Evolutionary conservation across 1,140 invertebrate genomes (phyloP), one percentile per base, ranked within the genome.

Genomic region (Atta cephalotes): DNA sequence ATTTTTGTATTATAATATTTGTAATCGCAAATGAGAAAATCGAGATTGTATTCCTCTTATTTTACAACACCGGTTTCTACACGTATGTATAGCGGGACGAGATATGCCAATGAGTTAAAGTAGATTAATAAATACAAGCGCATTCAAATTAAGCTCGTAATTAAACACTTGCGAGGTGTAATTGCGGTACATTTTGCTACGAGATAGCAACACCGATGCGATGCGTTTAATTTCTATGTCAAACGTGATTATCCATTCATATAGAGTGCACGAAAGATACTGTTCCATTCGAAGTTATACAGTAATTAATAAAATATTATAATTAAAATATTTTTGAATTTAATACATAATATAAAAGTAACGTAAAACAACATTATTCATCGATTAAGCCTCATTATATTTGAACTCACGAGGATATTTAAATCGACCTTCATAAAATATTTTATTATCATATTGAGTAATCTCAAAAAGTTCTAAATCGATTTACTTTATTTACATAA

Each of bases 61-160:
- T 82, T 74, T 31, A 25, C 45, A 74, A 76, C n/a, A 31, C 14
- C 18, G 9, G 3, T 62, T 84, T 82, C 2, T 18, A 18, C 16
- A 53, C 31, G 14, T 35, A 25, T 12, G 49, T 51, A 25, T 25
- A 51, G 58, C 49, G 45, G 45, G 35, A 71, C 21, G 39, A 9
- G 51, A 62, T 62, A 49, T 49, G 53, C n/a, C 80, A 62, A 84
- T 84, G 56, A 62, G 56, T 76, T 84, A 76, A 84, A 84, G 39
- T 76, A 84, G 80, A 84, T 84, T 62, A 49, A 76, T 84, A 84
- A 84, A 84, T 70, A 76, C 25, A 35, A 62, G 25, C 70, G 39
- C 56, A 62, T 76, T 76, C 56, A 28, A 49, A 76, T 84, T 62
- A 84, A 76, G 39, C 70, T 74, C 39, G 70, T 84, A 84, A 84